phyloP scores from a whole-genome alignment of 2,113 vertebrate species.

The Prochilodus magdalenae region DNA sequence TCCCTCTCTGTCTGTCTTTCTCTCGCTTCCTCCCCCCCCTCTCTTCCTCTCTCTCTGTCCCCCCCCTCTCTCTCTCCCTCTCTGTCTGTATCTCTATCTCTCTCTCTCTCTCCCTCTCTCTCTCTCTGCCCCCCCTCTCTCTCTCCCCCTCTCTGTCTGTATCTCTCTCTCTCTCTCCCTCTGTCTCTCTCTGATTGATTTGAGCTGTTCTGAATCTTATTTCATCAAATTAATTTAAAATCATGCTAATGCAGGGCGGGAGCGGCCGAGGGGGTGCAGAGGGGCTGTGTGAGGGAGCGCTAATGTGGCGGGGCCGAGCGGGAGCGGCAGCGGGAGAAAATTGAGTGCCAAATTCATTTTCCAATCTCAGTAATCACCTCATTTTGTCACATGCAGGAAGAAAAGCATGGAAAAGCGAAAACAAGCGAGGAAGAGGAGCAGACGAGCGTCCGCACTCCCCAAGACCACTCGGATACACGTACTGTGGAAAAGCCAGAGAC shows the following conservation, averaged over 20 bases:
- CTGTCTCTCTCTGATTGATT: conserved; percentile 2
- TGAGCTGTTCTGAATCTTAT: conserved; percentile 11
- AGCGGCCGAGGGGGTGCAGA: conserved; percentile 6
- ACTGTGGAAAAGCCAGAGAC: too few relatives aligned
- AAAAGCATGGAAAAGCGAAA: neutral
- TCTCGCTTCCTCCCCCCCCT: neutral
- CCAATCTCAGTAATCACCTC: conserved; percentile 41
- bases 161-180: neutral
- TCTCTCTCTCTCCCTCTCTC: too few relatives aligned
- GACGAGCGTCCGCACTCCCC: too few relatives aligned
- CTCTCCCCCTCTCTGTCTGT: neutral
- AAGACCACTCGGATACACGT: too few relatives aligned
- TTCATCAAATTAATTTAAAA: conserved; percentile 30
- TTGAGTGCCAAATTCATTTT: conserved; percentile 43
- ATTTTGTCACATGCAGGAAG: conserved; percentile 17
- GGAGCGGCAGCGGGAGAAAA: conserved; percentile 19
- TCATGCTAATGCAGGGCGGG: conserved; percentile 29
- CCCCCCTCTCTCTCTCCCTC: too few relatives aligned
- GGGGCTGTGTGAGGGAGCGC: conserved; percentile 10
- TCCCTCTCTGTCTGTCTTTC: neutral
- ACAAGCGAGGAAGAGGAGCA: neutral
- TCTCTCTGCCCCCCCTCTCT: neutral
- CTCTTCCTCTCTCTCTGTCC: too few relatives aligned
- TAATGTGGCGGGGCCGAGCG: conserved; percentile 10
- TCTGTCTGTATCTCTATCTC: too few relatives aligned